A percentile compares a stretch with the other conserved stretches of the same genome.
Evolutionary conservation across 2,113 vertebrate species (phyloP).

Genomic region (Trematocara marginatum): DNA sequence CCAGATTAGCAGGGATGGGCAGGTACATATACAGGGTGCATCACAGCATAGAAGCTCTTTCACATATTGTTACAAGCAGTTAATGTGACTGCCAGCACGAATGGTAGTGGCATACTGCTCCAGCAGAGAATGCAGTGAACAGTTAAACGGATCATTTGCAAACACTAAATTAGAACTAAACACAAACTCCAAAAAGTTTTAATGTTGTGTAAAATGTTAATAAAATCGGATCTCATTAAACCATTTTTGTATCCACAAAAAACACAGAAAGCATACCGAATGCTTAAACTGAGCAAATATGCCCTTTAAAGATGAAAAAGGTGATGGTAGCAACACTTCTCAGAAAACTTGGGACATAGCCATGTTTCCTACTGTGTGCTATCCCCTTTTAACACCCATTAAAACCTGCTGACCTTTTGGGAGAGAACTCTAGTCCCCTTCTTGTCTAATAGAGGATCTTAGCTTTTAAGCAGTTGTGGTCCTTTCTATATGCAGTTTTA

Average conservation of each 20-base stretch:
- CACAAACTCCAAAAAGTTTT: background rate
- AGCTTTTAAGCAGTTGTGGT: background rate
- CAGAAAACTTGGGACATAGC: background rate
- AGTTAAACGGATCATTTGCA: background rate
- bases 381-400: background rate
- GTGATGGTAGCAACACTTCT: background rate
- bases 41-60: background rate
- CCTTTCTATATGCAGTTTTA: background rate
- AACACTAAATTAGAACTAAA: background rate
- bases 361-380: background rate
- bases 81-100: background rate
- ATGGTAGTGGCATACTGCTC: background rate
- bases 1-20: conserved; percentile 92
- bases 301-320: background rate
- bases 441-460: background rate
- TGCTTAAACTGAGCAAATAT: background rate
- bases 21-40: conserved; percentile 68
- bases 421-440: background rate
- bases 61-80: background rate
- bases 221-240: background rate
- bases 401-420: background rate
- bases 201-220: background rate
- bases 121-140: background rate
- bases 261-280: background rate
- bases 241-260: background rate